Base-by-base conservation (phyloP, 2,888 invertebrate genomes). In the Cephus sareptanus region DNA sequence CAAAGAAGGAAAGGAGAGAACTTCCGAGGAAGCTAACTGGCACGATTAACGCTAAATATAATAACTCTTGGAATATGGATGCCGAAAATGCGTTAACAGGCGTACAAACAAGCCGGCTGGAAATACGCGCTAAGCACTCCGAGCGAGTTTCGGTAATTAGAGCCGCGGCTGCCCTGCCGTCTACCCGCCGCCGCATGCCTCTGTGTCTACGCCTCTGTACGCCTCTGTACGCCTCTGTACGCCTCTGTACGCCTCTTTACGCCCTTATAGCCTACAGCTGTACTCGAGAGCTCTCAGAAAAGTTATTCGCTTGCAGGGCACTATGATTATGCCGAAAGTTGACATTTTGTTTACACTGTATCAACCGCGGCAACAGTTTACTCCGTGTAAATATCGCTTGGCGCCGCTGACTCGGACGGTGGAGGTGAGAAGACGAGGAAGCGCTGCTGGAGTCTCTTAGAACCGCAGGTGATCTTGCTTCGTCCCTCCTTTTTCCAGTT, bases 61-160 rank as follows among this genome's bases (percentile, higher is more conserved):
- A 37, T 37, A 37, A 82, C 79, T 81, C 79, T 69, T 77, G 77
- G 68, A 76, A 69, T 74, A 75, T 35, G 69, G 69, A 75, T 74
- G 79, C 81, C 83, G 85, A 86, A 87, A 87, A 86, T 81, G 85
- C 85, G 86, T 85, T 87, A 88, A 88, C 83, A 84, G 85, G 79
- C 84, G 83, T 77, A 85, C 84, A 88, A 87, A 87, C 82, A 86
- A 80, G 77, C 77, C 70, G 74, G 79, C 80, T 74, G 81, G 79
- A 79, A 80, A 81, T 81, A 79, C 80, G 80, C 78, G 83, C 79
- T 83, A 83, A 86, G 85, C 83, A 82, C 79, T 82, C 76, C 74
- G 76, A 80, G 79, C 31, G 80, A 78, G 79, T 74, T 80, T 79
- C 74, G 76, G 83, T 83, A 83, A 85, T 84, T 84, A 82, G 80